Percentiles rank a stretch among this genome's conserved stretches.
phyloP scores from a whole-genome alignment of 92 coral and sea anemone genomes.

The Plumapathes pennacea region DNA sequence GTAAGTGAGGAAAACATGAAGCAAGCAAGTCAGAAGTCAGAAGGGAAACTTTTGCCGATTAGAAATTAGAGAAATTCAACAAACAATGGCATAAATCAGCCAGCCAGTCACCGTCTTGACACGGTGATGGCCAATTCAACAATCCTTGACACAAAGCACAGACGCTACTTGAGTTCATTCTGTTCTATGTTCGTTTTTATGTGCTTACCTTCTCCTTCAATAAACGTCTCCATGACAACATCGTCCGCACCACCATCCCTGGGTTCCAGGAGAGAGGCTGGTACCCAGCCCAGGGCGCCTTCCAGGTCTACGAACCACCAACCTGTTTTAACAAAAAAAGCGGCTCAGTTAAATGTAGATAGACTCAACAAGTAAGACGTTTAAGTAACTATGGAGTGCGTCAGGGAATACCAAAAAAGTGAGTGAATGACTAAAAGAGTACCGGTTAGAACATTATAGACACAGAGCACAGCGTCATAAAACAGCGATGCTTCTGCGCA shows the following conservation, averaged over 20 bases:
- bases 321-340: constrained; percentile 34
- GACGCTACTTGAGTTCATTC: background rate
- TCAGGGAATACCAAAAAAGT: too few relatives aligned
- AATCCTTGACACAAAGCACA: background rate
- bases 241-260: constrained; percentile 80
- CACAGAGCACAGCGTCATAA: too few relatives aligned
- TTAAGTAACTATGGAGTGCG: too few relatives aligned
- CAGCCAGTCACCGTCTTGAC: background rate
- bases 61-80: background rate
- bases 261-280: constrained; percentile 93
- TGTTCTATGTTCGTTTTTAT: background rate
- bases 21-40: background rate
- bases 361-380: too few relatives aligned
- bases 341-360: too few relatives aligned
- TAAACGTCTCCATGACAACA: constrained; percentile 42
- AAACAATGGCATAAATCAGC: background rate
- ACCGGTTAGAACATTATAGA: too few relatives aligned
- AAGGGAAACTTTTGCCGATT: background rate
- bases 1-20: background rate
- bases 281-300: constrained; percentile 94
- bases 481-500: background rate
- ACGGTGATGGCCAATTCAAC: background rate
- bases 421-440: too few relatives aligned
- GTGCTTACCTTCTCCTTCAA: constrained; percentile 61
- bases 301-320: constrained; percentile 99